Conservation (phyloP, 2,888 invertebrate genomes). For the Diloba caeruleocephala region DNA sequence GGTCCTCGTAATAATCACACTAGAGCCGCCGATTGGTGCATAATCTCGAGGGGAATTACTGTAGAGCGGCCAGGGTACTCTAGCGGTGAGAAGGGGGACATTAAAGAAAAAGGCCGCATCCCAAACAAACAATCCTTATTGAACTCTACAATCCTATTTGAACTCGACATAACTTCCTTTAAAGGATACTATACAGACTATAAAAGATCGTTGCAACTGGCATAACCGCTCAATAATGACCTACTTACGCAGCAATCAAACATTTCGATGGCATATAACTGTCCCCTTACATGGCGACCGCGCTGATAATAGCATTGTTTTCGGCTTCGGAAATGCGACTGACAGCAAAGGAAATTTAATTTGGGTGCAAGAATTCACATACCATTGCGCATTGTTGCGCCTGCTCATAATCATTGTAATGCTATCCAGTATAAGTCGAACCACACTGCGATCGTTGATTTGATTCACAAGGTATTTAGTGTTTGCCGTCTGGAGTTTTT, state of each 20-base stretch:
- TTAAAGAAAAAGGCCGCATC: too few species aligned
- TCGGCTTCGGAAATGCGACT: slow-evolving; percentile 33
- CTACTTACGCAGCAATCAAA: slow-evolving; percentile 17
- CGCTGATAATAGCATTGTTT: slow-evolving; percentile 35
- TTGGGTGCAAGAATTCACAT: slow-evolving; percentile 31
- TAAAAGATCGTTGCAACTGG: slow-evolving; percentile 23
- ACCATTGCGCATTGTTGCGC: background rate
- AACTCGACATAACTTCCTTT: background rate
- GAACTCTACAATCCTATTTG: slow-evolving; percentile 8
- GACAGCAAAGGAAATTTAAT: slow-evolving; percentile 28
- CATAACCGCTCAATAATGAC: slow-evolving; percentile 22
- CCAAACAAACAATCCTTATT: slow-evolving; percentile 3
- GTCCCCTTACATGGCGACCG: slow-evolving; percentile 9
- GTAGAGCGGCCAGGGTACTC: too few species aligned
- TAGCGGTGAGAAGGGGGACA: too few species aligned
- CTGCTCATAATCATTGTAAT: slow-evolving; percentile 3
- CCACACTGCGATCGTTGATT: too few species aligned
- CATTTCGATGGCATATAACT: slow-evolving; percentile 22
- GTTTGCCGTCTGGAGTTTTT: too few species aligned
- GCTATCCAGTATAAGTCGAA: too few species aligned
- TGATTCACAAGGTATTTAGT: too few species aligned
- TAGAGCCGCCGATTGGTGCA: too few species aligned
- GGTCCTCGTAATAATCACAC: too few species aligned
- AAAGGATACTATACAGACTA: slow-evolving; percentile 18
- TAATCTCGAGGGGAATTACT: too few species aligned